phyloP scores from a whole-genome alignment of 2,888 invertebrate species.

The Acleris laterana region DNA sequence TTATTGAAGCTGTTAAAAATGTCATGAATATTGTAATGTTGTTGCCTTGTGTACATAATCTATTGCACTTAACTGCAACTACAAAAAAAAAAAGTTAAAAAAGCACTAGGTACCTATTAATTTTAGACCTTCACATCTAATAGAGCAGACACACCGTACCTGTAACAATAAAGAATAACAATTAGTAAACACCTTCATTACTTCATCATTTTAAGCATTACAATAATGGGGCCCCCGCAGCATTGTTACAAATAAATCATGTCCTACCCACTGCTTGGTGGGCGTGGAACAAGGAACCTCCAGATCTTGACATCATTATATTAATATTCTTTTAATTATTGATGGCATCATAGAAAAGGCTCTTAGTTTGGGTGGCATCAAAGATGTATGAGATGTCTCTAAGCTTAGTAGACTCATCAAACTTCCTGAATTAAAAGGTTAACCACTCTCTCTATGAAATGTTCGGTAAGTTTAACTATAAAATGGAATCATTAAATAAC shows the following conservation, averaged over 20 bases:
- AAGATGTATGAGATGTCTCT: background rate
- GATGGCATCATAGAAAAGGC: slow-evolving; percentile 24
- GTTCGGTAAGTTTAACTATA: too few relatives aligned
- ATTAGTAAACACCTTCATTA: slow-evolving; percentile 69
- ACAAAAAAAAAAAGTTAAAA: background rate
- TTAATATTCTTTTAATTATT: slow-evolving; percentile 31
- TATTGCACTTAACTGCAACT: too few relatives aligned
- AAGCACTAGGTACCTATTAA: background rate
- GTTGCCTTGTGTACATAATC: too few relatives aligned
- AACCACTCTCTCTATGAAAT: too few relatives aligned
- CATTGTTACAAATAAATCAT: slow-evolving; percentile 68
- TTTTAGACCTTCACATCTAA: slow-evolving; percentile 14
- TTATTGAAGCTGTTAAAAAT: too few relatives aligned
- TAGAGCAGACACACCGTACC: slow-evolving; percentile 60
- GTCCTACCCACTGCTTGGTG: slow-evolving; percentile 36
- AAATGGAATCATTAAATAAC: too few relatives aligned
- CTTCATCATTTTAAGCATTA: slow-evolving; percentile 61
- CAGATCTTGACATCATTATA: slow-evolving; percentile 35
- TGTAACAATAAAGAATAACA: slow-evolving; percentile 76
- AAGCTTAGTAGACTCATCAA: too few relatives aligned
- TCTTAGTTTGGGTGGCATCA: background rate
- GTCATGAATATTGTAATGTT: too few relatives aligned
- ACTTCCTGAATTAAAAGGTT: too few relatives aligned
- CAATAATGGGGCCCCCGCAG: slow-evolving; percentile 74
- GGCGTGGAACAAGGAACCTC: slow-evolving; percentile 37